Percentiles rank a stretch among this genome's conserved stretches.
Conservation (phyloP, 2,888 invertebrate genomes). For the Odontocolon sp. region DNA sequence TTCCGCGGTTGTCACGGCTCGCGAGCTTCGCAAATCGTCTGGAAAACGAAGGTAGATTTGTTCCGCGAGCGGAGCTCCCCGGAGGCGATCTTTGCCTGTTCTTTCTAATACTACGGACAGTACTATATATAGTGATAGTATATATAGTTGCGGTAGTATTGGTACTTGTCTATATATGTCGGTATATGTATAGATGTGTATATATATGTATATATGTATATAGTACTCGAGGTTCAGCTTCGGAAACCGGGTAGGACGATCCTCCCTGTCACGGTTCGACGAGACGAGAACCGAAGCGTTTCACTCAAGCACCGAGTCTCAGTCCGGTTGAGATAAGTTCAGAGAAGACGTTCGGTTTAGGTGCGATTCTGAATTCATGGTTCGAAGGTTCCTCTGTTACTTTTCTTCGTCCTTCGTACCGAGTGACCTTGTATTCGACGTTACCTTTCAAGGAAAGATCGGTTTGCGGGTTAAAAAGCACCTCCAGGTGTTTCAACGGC, state of each 20-base stretch:
- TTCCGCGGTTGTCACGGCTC: conserved; percentile 64
- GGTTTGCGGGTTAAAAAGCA: background rate
- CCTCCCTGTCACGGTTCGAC: conserved; percentile 53
- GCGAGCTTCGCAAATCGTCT: conserved; percentile 62
- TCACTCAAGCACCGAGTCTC: conserved; percentile 47
- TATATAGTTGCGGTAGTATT: background rate
- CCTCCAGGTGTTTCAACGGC: background rate
- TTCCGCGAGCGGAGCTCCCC: conserved; percentile 46
- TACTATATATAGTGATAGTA: background rate
- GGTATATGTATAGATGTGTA: no score
- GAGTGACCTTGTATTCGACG: conserved; percentile 15
- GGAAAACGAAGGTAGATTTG: conserved; percentile 63
- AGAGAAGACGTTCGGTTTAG: conserved; percentile 10
- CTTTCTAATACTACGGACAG: conserved; percentile 1
- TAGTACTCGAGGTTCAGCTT: conserved; percentile 8
- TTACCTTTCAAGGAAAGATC: background rate
- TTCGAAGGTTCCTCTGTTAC: background rate
- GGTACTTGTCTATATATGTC: no score
- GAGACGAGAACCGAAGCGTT: conserved; percentile 55
- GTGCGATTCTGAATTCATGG: conserved; percentile 44
- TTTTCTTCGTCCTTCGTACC: conserved; percentile 12
- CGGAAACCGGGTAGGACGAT: conserved; percentile 36
- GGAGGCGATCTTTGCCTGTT: conserved; percentile 35
- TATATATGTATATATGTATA: no score
- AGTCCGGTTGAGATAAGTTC: conserved; percentile 25